Conservation (phyloP, 2,797 vertebrate species). For the Telmatherina bonti region DNA sequence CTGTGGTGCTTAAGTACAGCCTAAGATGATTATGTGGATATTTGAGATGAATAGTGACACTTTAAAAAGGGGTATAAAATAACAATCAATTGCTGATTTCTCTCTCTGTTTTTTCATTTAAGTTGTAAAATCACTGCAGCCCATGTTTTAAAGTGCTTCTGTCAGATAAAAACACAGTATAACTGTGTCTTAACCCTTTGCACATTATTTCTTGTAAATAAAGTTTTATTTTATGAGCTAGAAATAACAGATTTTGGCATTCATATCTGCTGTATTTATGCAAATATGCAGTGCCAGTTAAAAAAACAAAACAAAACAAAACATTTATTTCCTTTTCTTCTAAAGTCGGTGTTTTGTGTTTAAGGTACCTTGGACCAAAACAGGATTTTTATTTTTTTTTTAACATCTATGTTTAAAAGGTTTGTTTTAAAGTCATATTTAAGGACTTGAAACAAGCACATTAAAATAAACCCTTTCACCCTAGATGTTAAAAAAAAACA, state of each 20-base stretch:
- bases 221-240: slow-evolving; percentile 10
- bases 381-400: too few relatives aligned
- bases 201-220: slow-evolving; percentile 24
- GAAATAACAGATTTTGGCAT: slow-evolving; percentile 14
- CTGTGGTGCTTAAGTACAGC: slow-evolving; percentile 40
- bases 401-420: too few relatives aligned
- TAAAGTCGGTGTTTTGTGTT: slow-evolving; percentile 26
- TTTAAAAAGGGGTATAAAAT: slow-evolving; percentile 52
- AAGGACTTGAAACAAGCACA: slow-evolving; percentile 34
- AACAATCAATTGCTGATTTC: slow-evolving; percentile 18
- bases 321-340: slow-evolving; percentile 8
- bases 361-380: slow-evolving; percentile 54
- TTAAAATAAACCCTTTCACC: slow-evolving; percentile 20
- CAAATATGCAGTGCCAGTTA: slow-evolving; percentile 23
- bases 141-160: slow-evolving; percentile 61
- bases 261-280: slow-evolving; percentile 36
- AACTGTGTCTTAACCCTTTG: slow-evolving; percentile 24
- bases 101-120: neutral
- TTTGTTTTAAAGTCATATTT: too few relatives aligned
- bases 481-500: slow-evolving; percentile 15
- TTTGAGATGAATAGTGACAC: slow-evolving; percentile 39
- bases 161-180: slow-evolving; percentile 21
- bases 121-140: slow-evolving; percentile 10
- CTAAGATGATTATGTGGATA: slow-evolving; percentile 40
- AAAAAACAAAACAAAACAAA: neutral